A percentile compares a stretch with the other conserved stretches of the same genome.
These are phyloP conservation scores for Channa argus DNA, from an alignment of 2,113 vertebrate genomes.

Conservation along the genomic window DNA sequence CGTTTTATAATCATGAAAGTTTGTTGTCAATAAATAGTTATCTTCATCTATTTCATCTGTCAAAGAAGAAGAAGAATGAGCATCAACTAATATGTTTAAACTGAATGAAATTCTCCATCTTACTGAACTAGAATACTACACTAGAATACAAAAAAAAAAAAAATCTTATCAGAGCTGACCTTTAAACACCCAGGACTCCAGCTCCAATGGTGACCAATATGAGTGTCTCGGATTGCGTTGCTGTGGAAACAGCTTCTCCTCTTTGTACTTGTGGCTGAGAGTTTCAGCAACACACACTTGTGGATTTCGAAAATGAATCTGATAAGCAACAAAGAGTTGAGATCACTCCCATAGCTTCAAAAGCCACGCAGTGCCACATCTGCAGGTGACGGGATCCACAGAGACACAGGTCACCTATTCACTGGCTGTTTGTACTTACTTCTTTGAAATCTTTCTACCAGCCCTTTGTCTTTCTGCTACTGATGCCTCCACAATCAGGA, in stretches of 20 bases:
- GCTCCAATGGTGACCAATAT: not conserved
- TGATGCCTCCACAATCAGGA: too few relatives aligned
- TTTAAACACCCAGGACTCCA: slow-evolving; percentile 11
- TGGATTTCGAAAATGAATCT: slow-evolving; percentile 34
- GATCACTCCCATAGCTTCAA: slow-evolving; percentile 9
- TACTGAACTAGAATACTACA: too few relatives aligned
- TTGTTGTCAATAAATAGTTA: too few relatives aligned
- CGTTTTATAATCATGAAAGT: too few relatives aligned
- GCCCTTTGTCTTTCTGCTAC: too few relatives aligned
- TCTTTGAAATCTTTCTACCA: not conserved
- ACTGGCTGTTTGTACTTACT: not conserved
- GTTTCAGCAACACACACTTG: slow-evolving; percentile 20
- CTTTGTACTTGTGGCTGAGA: not conserved
- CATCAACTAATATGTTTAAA: too few relatives aligned
- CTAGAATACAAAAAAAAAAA: not conserved
- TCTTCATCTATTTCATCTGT: too few relatives aligned
- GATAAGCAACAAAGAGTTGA: slow-evolving; percentile 21
- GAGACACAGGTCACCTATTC: slow-evolving; percentile 23
- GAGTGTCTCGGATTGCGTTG: slow-evolving; percentile 16
- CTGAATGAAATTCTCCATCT: too few relatives aligned
- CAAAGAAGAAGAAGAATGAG: too few relatives aligned
- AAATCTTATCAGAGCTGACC: not conserved
- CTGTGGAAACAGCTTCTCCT: slow-evolving; percentile 32
- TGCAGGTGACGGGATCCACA: slow-evolving; percentile 25
- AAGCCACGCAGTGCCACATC: not conserved